Percentiles rank a stretch among this genome's conserved stretches.
Conservation (phyloP, 2,113 vertebrate genomes). For the Sporophila hypoxantha region DNA sequence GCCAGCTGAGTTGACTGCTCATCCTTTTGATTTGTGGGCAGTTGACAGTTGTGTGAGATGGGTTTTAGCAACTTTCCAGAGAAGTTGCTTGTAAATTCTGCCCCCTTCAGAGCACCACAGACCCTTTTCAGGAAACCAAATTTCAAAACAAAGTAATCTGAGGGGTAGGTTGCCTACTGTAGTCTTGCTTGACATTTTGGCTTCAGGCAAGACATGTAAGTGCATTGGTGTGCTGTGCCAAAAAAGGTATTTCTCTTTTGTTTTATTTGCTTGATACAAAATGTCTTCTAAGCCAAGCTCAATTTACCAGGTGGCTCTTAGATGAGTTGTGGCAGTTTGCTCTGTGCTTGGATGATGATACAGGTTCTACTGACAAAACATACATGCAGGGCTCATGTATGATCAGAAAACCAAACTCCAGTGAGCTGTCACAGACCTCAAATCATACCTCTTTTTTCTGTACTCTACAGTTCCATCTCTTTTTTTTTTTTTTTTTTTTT, state of each 20-base stretch:
- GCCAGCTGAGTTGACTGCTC: not conserved
- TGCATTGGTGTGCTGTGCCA: not conserved
- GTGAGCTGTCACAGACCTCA: not conserved
- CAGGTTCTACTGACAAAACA: not conserved
- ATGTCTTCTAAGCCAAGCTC: not conserved
- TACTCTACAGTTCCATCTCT: not conserved
- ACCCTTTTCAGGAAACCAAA: not conserved
- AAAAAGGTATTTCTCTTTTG: not conserved
- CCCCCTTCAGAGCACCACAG: not conserved
- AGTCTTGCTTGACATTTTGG: not conserved
- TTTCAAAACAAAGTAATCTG: not conserved
- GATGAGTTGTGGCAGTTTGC: not conserved
- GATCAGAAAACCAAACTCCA: not conserved
- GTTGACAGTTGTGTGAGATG: not conserved
- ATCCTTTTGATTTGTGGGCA: not conserved
- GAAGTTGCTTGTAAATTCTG: not conserved
- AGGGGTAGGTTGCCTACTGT: not conserved
- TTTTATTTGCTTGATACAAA: not conserved
- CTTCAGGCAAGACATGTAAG: not conserved
- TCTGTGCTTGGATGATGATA: not conserved
- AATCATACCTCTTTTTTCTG: not conserved
- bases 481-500: not conserved
- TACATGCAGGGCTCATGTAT: rapidly evolving
- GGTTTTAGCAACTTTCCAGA: not conserved
- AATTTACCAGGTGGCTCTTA: not conserved